A percentile compares a stretch with the other conserved stretches of the same genome.
Conservation (phyloP, 2,797 vertebrate genomes). For the Enteromius radiatus region DNA sequence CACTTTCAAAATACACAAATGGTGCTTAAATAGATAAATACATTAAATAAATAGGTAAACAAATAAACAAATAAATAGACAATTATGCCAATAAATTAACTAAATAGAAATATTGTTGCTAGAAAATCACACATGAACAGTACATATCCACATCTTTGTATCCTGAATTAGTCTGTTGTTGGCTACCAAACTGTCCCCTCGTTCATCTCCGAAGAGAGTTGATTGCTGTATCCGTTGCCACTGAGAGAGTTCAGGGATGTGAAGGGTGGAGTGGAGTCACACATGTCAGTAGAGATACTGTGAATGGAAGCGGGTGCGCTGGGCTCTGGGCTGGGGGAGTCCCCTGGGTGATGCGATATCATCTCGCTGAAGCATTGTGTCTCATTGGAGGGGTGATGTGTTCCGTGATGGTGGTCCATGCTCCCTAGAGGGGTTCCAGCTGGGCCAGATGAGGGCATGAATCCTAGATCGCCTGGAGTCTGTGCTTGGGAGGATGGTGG, state of each 20-base stretch:
- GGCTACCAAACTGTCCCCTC: conserved; percentile 94
- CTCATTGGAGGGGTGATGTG: conserved; percentile 88
- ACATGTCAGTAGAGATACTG: conserved; percentile 91
- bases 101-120: conserved; percentile 28
- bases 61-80: conserved; percentile 65
- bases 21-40: conserved; percentile 58
- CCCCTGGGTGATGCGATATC: conserved; percentile 83
- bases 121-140: conserved; percentile 45
- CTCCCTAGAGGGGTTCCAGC: conserved; percentile 86
- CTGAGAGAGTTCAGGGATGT: conserved; percentile 82
- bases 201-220: conserved; percentile 91
- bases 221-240: conserved; percentile 89
- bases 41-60: conserved; percentile 60
- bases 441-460: conserved; percentile 88
- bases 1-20: conserved; percentile 52
- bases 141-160: conserved; percentile 56
- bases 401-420: conserved; percentile 80
- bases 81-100: conserved; percentile 52
- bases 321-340: conserved; percentile 94
- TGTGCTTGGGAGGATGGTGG: conserved; percentile 92
- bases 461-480: conserved; percentile 92
- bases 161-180: conserved; percentile 58
- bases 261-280: conserved; percentile 90
- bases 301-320: conserved; percentile 87
- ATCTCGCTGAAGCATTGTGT: conserved; percentile 91